Evolutionary conservation across 2,888 invertebrate species (phyloP), one percentile per base, ranked within the genome.

Genomic region (Opisthograptis luteolata): DNA sequence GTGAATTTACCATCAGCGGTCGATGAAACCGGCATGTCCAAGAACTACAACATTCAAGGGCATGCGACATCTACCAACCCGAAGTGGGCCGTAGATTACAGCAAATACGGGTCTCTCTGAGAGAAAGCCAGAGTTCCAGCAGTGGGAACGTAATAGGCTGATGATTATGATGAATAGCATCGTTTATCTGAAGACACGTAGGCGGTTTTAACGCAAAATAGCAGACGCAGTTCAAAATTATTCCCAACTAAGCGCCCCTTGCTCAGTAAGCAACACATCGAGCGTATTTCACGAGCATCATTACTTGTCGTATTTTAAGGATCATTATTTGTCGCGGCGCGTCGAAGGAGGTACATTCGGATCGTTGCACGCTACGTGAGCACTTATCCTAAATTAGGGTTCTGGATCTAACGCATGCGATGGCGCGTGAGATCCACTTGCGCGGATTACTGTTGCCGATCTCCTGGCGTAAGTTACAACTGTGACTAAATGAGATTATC

Each of bases 341-440:
- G 74, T 73, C 69, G 70, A 69, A 69, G 62, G 79, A 77, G 77
- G 73, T 72, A 76, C 65, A 76, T 68, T 73, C 54, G 63, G 70
- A 73, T 71, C 73, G 76, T 68, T 76, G 76, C 75, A 69, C 56
- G 70, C 68, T 77, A 81, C 83, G 81, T 82, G 81, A 82, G 79
- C 81, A 81, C 82, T 84, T 84, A 83, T 80, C 81, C 76, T 75
- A 80, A 84, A 86, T 84, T 85, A 84, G 72, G 70, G 71, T 70
- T 63, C 64, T 49, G 62, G 68, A 76, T 70, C 68, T 68, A 67
- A 65, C 66, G 67, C 68, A 75, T 62, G 80, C 79, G 75, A 79
- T 78, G 73, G 73, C 71, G 76, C 79, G 72, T 76, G 69, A 70
- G 73, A 82, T 73, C 76, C 72, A 24, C 75, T 74, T 60, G 73